Evolutionary conservation across 2,113 vertebrate species (phyloP).

Genomic region (Sorex fumeus): DNA sequence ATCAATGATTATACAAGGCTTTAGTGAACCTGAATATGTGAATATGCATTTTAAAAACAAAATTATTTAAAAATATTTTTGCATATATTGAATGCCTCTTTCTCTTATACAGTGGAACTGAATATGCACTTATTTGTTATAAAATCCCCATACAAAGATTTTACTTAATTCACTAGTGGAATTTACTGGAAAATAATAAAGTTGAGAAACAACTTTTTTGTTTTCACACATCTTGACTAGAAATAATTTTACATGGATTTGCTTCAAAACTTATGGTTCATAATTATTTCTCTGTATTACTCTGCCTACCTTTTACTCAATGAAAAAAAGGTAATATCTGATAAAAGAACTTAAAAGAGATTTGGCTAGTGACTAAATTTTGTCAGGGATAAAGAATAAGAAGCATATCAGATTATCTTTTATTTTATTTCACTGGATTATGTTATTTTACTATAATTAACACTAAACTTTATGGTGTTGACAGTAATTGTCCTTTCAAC

Average conservation of each 20-base stretch:
- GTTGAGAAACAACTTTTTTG: slow-evolving; percentile 45
- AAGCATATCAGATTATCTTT: slow-evolving; percentile 71
- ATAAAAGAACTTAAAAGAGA: slow-evolving; percentile 69
- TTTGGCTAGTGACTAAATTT: slow-evolving; percentile 68
- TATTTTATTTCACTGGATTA: slow-evolving; percentile 77
- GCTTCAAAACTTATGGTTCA: slow-evolving; percentile 66
- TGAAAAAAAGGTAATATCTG: slow-evolving; percentile 64
- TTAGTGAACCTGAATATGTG: slow-evolving; percentile 26
- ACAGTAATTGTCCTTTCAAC: slow-evolving; percentile 76
- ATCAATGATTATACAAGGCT: slow-evolving; percentile 41
- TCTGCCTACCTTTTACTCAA: slow-evolving; percentile 55
- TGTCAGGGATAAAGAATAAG: slow-evolving; percentile 73
- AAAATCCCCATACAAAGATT: slow-evolving; percentile 73
- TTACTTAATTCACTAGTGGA: slow-evolving; percentile 57
- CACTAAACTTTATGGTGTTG: slow-evolving; percentile 70
- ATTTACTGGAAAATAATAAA: slow-evolving; percentile 62
- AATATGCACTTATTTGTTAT: slow-evolving; percentile 76
- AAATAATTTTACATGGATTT: slow-evolving; percentile 70
- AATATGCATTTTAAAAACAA: not conserved
- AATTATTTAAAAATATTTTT: slow-evolving; percentile 41
- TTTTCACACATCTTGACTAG: slow-evolving; percentile 65
- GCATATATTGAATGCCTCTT: not conserved
- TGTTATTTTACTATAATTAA: slow-evolving; percentile 79
- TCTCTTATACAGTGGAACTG: slow-evolving; percentile 12
- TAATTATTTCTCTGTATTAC: slow-evolving; percentile 74